Evolutionary conservation across 2,888 invertebrate genomes (phyloP).

Genomic region (Ellobium chinense): DNA sequence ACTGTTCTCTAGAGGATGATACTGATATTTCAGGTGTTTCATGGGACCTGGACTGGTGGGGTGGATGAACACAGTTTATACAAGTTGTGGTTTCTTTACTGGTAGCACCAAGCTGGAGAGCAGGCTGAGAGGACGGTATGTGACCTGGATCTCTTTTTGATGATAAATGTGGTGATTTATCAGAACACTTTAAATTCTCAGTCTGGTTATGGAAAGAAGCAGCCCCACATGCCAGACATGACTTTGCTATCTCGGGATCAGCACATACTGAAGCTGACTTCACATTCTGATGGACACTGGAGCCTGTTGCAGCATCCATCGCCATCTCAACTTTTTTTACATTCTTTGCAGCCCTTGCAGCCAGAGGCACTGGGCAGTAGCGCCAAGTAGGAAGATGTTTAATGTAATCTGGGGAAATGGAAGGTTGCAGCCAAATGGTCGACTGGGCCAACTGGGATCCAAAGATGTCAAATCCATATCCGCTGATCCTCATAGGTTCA

Average conservation of each 20-base stretch:
- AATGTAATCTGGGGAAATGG: slow-evolving; percentile 80
- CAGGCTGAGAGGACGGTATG: not conserved
- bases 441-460: slow-evolving; percentile 73
- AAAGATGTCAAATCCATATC: slow-evolving; percentile 51
- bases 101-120: not conserved
- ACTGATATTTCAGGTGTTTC: not conserved
- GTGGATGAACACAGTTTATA: not conserved
- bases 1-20: too few species aligned
- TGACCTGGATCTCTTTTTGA: not conserved
- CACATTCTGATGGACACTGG: too few species aligned
- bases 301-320: not conserved
- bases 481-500: slow-evolving; percentile 49
- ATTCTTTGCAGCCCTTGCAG: slow-evolving; percentile 18
- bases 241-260: too few species aligned
- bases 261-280: slow-evolving; percentile 1
- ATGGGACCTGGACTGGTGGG: not conserved
- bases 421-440: slow-evolving; percentile 76
- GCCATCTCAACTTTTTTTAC: slow-evolving; percentile 8
- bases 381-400: slow-evolving; percentile 80
- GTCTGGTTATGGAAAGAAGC: not conserved
- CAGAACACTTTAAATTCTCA: not conserved
- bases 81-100: too few species aligned
- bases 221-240: too few species aligned
- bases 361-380: slow-evolving; percentile 27
- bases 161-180: not conserved